These are phyloP conservation scores for Dryadula phaetusa DNA, from an alignment of 2,888 invertebrate genomes.

Conservation along the genomic window DNA sequence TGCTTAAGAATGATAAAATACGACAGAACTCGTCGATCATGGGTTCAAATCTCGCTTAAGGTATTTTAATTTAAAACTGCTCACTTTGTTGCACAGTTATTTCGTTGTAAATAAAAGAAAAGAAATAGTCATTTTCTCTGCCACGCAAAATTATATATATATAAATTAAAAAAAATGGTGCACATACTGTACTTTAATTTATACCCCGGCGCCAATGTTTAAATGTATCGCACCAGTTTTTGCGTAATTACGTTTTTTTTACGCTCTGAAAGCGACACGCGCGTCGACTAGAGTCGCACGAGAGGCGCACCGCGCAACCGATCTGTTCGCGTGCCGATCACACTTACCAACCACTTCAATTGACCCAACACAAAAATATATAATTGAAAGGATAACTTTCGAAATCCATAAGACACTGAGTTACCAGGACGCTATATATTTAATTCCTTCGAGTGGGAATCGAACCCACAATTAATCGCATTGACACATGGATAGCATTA, in stretches of 20 bases:
- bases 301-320: neutral
- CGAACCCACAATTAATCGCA: too few species aligned
- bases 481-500: neutral
- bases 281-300: constrained; percentile 33
- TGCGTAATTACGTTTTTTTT: constrained; percentile 45
- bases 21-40: neutral
- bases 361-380: neutral
- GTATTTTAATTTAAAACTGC: neutral
- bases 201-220: constrained; percentile 37
- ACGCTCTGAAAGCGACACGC: constrained; percentile 44
- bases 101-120: neutral
- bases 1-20: too few species aligned
- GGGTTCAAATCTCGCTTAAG: neutral
- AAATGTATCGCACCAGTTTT: constrained; percentile 43
- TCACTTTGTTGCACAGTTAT: too few species aligned
- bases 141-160: neutral
- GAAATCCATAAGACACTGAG: too few species aligned
- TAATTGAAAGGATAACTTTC: too few species aligned
- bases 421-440: too few species aligned
- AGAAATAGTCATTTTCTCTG: neutral
- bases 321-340: neutral
- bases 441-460: too few species aligned
- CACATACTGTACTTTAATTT: constrained; percentile 21
- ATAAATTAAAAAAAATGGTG: constrained; percentile 27
- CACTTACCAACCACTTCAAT: constrained; percentile 2